Percentiles rank a stretch among this genome's conserved stretches.
These are phyloP conservation scores for Hydrocynus forskahlii DNA, from an alignment of 2,797 vertebrate species.

Conservation along the genomic window DNA sequence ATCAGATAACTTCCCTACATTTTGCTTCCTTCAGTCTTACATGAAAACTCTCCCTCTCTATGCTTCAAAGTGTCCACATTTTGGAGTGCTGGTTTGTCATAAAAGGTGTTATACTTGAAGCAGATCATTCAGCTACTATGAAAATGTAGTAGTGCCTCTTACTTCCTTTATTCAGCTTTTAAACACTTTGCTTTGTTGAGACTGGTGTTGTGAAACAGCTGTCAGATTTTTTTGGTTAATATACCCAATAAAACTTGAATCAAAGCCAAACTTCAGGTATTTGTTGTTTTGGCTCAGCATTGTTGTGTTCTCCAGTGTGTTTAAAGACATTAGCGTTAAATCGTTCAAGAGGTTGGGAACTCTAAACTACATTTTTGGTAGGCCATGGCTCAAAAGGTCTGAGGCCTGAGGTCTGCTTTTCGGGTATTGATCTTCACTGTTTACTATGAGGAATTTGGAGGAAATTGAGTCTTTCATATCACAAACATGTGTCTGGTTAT, in stretches of 20 bases:
- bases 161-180: neutral
- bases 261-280: neutral
- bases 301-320: neutral
- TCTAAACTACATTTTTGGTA: neutral
- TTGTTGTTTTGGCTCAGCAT: neutral
- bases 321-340: neutral
- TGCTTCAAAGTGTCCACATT: neutral
- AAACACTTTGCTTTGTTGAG: neutral
- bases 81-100: neutral
- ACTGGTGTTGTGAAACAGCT: too few relatives aligned
- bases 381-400: neutral
- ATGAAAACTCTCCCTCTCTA: too few relatives aligned
- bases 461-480: neutral
- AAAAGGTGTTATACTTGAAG: neutral
- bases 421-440: neutral
- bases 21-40: too few relatives aligned
- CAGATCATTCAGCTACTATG: too few relatives aligned
- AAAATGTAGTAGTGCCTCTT: neutral
- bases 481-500: neutral
- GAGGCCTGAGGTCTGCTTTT: neutral
- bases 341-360: neutral
- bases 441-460: neutral
- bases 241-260: neutral
- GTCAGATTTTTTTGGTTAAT: neutral
- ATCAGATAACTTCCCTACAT: too few relatives aligned